A percentile compares a stretch with the other conserved stretches of the same genome.
Evolutionary conservation across 1,140 invertebrate species (phyloP).

Genomic region (Brachionus asplanchnoidis): DNA sequence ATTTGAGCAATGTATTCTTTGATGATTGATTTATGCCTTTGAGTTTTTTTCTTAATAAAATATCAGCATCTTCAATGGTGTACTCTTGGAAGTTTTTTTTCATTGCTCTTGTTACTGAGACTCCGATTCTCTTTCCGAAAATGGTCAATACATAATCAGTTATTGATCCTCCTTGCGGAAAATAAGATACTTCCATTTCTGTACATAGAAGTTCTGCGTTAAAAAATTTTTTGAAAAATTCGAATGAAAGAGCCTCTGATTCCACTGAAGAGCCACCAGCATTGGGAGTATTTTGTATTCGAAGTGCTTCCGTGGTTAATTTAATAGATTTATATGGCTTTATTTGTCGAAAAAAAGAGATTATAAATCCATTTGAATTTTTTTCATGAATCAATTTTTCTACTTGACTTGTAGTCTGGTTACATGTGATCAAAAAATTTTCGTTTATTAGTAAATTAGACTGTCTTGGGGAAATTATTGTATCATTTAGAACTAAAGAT

Average conservation of each 20-base stretch:
- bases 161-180: conserved; percentile 51
- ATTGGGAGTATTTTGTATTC: conserved; percentile 46
- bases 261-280: conserved; percentile 52
- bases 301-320: neutral
- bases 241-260: conserved; percentile 54
- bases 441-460: conserved; percentile 39
- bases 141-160: conserved; percentile 51
- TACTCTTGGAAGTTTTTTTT: conserved; percentile 47
- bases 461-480: neutral
- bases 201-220: conserved; percentile 50
- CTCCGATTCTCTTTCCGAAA: conserved; percentile 45
- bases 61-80: conserved; percentile 47
- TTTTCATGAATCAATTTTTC: conserved; percentile 29
- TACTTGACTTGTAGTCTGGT: neutral
- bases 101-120: conserved; percentile 53
- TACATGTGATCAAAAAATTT: conserved; percentile 18
- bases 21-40: conserved; percentile 50
- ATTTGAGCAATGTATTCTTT: conserved; percentile 47
- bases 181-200: conserved; percentile 53
- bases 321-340: conserved; percentile 46
- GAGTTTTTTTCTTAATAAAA: conserved; percentile 50
- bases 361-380: neutral
- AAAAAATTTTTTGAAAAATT: conserved; percentile 50
- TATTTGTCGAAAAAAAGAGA: conserved; percentile 44
- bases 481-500: neutral